Evolutionary conservation across 2,888 invertebrate species (phyloP).

Genomic region (Ptilodon capucinus): DNA sequence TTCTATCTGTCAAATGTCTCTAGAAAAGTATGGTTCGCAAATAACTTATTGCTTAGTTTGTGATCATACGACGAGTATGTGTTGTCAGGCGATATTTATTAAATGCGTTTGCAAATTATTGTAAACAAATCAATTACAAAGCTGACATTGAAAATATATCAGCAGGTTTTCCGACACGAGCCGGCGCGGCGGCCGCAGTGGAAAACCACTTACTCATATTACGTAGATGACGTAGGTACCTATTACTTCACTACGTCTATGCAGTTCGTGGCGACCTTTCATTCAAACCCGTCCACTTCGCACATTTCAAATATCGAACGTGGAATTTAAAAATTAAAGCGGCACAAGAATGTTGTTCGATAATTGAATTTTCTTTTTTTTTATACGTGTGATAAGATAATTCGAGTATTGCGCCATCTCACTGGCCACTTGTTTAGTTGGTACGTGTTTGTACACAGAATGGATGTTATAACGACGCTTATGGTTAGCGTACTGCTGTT

Average conservation of each 20-base stretch:
- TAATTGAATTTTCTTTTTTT: background rate
- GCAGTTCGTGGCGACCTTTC: conserved; percentile 1
- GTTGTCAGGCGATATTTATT: no score
- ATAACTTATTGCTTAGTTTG: no score
- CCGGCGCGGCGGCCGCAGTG: conserved; percentile 9
- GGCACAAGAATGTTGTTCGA: background rate
- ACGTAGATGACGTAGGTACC: background rate
- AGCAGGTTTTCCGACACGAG: conserved; percentile 22
- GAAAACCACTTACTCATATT: conserved; percentile 18
- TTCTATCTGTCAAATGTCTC: no score
- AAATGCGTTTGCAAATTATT: no score
- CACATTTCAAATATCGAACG: background rate
- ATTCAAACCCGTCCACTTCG: background rate
- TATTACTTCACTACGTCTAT: conserved; percentile 12
- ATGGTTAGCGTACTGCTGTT: conserved; percentile 49
- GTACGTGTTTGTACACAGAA: conserved; percentile 24
- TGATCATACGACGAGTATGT: no score
- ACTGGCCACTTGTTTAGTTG: background rate
- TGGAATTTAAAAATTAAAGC: background rate
- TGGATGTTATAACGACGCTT: conserved; percentile 50
- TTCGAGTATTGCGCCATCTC: background rate
- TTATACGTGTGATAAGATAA: conserved; percentile 16
- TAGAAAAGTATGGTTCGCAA: no score
- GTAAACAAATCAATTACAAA: background rate
- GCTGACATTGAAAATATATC: background rate